Evolutionary conservation across 2,113 vertebrate genomes (phyloP).

Genomic region (Leptosomus discolor): DNA sequence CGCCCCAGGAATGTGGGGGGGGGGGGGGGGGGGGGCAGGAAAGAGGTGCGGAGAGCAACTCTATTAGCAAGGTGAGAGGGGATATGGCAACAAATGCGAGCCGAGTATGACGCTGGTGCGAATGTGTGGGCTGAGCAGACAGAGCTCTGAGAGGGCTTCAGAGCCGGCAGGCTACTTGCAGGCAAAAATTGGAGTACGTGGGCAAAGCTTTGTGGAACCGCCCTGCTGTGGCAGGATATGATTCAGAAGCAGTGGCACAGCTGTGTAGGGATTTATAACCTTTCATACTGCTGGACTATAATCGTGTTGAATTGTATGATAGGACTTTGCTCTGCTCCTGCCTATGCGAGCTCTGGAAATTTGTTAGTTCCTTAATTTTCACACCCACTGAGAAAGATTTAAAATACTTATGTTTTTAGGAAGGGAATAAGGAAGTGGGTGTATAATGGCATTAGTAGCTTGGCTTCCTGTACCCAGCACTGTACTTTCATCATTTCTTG

Average conservation of each 20-base stretch:
- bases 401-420: not conserved
- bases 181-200: not conserved
- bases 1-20: not conserved
- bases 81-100: not conserved
- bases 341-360: not conserved
- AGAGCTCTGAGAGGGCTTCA: not conserved
- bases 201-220: not conserved
- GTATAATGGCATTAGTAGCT: not conserved
- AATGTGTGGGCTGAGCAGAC: not conserved
- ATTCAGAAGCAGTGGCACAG: not conserved
- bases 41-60: not conserved
- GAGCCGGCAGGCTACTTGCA: not conserved
- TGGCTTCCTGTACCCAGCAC: not conserved
- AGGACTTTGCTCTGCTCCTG: not conserved
- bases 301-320: not conserved
- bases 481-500: not conserved
- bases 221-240: not conserved
- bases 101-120: fast-evolving
- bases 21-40: not conserved
- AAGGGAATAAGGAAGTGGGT: not conserved
- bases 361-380: not conserved
- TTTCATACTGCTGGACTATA: not conserved
- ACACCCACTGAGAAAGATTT: not conserved
- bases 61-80: not conserved
- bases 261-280: not conserved